These are phyloP conservation scores for Thalassarche chlororhynchos DNA, from an alignment of 2,113 vertebrate genomes.

Conservation along the genomic window DNA sequence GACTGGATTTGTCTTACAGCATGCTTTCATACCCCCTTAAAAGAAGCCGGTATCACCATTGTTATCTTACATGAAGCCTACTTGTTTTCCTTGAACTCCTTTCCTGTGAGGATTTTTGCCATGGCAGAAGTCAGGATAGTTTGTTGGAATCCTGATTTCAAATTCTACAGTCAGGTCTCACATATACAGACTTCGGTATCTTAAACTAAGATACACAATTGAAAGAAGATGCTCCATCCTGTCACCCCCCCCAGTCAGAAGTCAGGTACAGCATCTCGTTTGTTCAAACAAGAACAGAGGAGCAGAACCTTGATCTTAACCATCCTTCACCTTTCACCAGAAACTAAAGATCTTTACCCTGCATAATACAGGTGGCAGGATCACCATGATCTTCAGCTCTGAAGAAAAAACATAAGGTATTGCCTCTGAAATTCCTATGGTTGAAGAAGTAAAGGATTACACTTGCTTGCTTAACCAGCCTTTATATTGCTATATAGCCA, in stretches of 20 bases:
- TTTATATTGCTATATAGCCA: rapidly evolving
- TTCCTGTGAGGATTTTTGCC: not conserved
- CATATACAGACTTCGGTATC: not conserved
- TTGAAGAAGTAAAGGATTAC: not conserved
- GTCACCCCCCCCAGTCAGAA: not conserved
- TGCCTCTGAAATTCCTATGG: not conserved
- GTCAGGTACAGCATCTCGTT: not conserved
- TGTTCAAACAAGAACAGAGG: not conserved
- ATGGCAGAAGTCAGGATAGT: rapidly evolving
- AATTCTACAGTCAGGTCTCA: not conserved
- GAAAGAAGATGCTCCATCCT: not conserved
- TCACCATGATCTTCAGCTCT: not conserved
- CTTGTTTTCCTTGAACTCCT: not conserved
- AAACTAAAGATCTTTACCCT: not conserved
- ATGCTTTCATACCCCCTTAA: not conserved
- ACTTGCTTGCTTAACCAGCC: not conserved
- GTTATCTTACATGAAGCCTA: not conserved
- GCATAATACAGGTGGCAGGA: not conserved
- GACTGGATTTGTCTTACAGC: not conserved
- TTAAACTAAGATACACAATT: not conserved
- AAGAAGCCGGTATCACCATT: rapidly evolving
- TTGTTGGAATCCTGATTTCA: not conserved
- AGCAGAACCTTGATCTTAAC: not conserved
- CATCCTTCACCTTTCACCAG: not conserved
- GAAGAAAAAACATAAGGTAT: not conserved